Conservation (phyloP, 1,140 invertebrate genomes). For the Glossosoma conforme region DNA sequence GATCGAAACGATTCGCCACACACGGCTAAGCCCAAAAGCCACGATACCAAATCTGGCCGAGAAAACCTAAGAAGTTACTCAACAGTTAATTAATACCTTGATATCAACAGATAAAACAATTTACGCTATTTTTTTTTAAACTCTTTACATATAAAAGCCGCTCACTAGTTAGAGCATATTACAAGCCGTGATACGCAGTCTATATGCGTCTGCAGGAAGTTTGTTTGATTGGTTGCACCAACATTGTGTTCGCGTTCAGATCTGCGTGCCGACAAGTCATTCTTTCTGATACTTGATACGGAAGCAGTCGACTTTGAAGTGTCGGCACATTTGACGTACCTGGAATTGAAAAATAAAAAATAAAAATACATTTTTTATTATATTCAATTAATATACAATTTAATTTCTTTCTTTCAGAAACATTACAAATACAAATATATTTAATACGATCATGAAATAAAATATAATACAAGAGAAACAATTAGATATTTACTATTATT, state of each 20-base stretch:
- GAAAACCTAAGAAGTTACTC: too few relatives aligned
- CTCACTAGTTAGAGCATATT: not conserved
- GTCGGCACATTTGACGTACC: constrained; percentile 73
- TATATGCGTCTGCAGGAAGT: not conserved
- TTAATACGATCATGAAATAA: too few relatives aligned
- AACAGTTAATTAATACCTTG: too few relatives aligned
- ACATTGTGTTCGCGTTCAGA: not conserved
- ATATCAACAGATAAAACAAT: not conserved
- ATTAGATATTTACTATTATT: too few relatives aligned
- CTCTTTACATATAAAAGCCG: not conserved
- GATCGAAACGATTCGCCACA: too few relatives aligned
- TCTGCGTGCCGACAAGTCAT: constrained; percentile 37
- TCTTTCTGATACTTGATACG: constrained; percentile 57
- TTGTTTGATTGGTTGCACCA: not conserved
- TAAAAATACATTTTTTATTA: constrained; percentile 10
- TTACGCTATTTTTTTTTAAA: not conserved
- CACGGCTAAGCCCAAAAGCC: too few relatives aligned
- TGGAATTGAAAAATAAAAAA: constrained; percentile 37
- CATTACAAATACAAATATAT: too few relatives aligned
- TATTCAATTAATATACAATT: not conserved
- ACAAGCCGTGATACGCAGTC: not conserved
- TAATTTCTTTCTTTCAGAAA: too few relatives aligned
- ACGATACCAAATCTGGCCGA: too few relatives aligned
- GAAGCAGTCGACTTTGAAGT: constrained; percentile 74
- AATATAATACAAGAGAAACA: too few relatives aligned